phyloP scores from a whole-genome alignment of 2,797 vertebrate species.

The Spinibarbus caldwelli region DNA sequence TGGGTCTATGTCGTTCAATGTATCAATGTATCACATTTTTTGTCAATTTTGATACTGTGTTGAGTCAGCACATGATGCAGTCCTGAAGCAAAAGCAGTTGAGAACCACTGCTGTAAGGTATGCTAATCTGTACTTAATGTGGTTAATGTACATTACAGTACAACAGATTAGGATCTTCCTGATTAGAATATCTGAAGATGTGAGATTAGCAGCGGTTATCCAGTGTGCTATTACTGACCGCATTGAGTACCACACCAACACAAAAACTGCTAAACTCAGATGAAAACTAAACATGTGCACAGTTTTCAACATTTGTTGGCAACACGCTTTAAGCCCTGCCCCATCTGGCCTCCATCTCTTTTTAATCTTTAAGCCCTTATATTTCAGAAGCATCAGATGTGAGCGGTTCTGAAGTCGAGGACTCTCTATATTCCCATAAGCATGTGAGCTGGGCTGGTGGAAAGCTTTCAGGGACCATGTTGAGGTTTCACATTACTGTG shows the following conservation, averaged over 20 bases:
- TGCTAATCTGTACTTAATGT: not conserved
- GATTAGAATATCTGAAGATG: conserved; percentile 13
- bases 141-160: not conserved
- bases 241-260: not conserved
- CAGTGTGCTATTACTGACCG: not conserved
- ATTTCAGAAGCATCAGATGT: conserved; percentile 46
- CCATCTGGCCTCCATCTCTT: conserved; percentile 50
- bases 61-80: not conserved
- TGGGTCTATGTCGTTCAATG: not conserved
- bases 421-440: conserved; percentile 30
- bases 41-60: not conserved
- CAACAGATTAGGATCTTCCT: conserved; percentile 18
- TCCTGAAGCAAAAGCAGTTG: not conserved
- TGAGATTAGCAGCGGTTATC: not conserved
- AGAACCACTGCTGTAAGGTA: not conserved
- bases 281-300: conserved; percentile 1
- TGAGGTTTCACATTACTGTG: not conserved
- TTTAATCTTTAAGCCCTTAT: conserved; percentile 58
- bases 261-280: not conserved
- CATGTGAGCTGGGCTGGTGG: not conserved
- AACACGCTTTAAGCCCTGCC: conserved; percentile 23
- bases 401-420: conserved; percentile 36
- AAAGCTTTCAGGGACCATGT: not conserved
- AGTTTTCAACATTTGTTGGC: conserved; percentile 34
- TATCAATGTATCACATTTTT: too few relatives aligned